Conservation (phyloP, 1,140 invertebrate genomes). For the Pseudomyrmex pallidus region DNA sequence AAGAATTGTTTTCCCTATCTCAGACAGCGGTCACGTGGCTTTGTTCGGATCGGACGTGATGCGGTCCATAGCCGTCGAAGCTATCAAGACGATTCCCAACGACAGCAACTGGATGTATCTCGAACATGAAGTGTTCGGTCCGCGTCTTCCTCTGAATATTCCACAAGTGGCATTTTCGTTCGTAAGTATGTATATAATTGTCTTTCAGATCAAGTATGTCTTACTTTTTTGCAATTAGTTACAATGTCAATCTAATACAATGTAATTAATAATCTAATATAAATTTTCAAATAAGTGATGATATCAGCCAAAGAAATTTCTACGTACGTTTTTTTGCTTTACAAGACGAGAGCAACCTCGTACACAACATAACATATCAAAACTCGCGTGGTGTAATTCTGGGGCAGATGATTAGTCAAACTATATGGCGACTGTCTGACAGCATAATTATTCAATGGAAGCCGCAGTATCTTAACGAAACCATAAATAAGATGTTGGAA, state of each 20-base stretch:
- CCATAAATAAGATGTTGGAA: conserved; percentile 65
- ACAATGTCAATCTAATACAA: neutral
- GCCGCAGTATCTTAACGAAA: conserved; percentile 75
- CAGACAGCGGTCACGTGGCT: conserved; percentile 75
- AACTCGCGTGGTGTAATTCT: conserved; percentile 71
- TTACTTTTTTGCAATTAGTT: neutral
- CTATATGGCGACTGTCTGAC: conserved; percentile 81
- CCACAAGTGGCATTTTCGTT: conserved; percentile 80
- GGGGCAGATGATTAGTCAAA: conserved; percentile 76
- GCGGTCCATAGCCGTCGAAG: conserved; percentile 75
- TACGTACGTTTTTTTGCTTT: conserved; percentile 12
- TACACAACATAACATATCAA: conserved; percentile 27
- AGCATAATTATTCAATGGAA: conserved; percentile 80
- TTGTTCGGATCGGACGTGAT: conserved; percentile 81
- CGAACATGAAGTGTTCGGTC: conserved; percentile 52
- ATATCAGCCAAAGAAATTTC: neutral
- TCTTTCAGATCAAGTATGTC: neutral
- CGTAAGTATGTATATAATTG: conserved; percentile 64
- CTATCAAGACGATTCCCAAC: conserved; percentile 50
- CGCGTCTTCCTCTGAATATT: conserved; percentile 74
- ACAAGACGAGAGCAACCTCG: conserved; percentile 43
- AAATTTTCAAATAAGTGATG: neutral
- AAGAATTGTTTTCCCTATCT: conserved; percentile 37
- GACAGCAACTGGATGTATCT: conserved; percentile 32
- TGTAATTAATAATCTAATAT: neutral